Evolutionary conservation across 2,113 vertebrate species (phyloP), one percentile per base, ranked within the genome.

Genomic region (Apteryx mantelli): DNA sequence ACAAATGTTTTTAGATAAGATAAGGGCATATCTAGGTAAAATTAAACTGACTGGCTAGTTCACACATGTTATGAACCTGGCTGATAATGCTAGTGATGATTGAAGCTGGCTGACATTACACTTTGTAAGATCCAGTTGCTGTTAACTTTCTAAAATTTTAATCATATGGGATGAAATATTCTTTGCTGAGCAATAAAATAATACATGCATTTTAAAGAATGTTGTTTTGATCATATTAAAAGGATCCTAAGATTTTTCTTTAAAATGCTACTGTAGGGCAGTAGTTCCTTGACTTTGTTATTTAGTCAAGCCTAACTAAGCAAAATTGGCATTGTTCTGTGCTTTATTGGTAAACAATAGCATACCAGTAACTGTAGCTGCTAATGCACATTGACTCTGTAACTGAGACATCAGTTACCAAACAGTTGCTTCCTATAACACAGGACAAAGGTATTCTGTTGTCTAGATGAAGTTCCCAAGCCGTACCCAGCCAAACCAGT

Each of bases 61-160:
- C 79, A 74, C 58, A 46, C 7, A 4, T 15, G 11, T 55, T 83
- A 76, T 21, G 19, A 70, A 74, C 50, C 40, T 70, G 76, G 30
- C 36, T 74, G 16, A 34, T 38, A 80, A 70, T 42, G 55, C 22
- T 73, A 80, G 3, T 38, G 66, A 55, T 36, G 74, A 14, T 28
- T 56, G 66, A 91, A 89, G 63, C 76, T 85, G 73, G 34, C 24
- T 95, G 94, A 77, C 32, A 34, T 88, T 89, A 90, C 73, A 80
- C 55, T 95, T 94, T 55, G 50, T 65, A 52, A 91, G 69, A 90
- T 81, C 76, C 73, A 82, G 46, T 93, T 94, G 88, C 86, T 81
- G 75, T 63, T 91, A 93, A 90, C 86, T 94, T 82, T 15, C 10
- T 95, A 92, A 86, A 94, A 92, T 68, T 68, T 95, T 78, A 92